phyloP scores from a whole-genome alignment of 35 echinoderm and acorn worm species.

The Diadema setosum region DNA sequence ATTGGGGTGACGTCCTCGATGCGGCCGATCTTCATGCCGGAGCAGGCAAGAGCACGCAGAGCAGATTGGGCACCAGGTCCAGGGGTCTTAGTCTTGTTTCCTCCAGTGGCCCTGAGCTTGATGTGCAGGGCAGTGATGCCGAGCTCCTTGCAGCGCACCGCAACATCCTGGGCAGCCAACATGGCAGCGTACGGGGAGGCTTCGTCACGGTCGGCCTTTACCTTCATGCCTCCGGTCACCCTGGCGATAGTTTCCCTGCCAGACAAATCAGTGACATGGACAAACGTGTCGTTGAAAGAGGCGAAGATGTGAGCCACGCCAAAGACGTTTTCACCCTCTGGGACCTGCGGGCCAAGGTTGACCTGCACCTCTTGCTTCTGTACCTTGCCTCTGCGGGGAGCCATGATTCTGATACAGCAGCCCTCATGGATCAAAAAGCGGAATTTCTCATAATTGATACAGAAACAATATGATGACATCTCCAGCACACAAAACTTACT shows the following conservation, averaged over 20 bases:
- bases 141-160: constrained; percentile 88
- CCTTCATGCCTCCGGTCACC: constrained; percentile 98
- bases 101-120: constrained; percentile 95
- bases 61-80: constrained; percentile 94
- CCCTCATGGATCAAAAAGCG: too few species aligned
- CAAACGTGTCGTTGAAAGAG: constrained; percentile 99
- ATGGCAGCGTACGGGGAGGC: constrained; percentile 98
- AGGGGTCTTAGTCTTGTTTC: constrained; percentile 99
- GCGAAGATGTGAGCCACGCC: constrained; percentile 99
- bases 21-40: constrained; percentile 93
- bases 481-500: too few species aligned
- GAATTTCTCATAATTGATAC: too few species aligned
- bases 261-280: constrained; percentile 98
- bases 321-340: constrained; percentile 98
- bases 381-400: constrained; percentile 94
- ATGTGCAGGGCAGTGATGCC: constrained; percentile 99
- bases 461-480: too few species aligned
- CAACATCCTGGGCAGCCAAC: constrained; percentile 98
- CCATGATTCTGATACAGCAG: too few species aligned
- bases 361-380: constrained; percentile 95
- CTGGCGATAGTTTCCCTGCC: constrained; percentile 97
- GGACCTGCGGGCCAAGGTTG: constrained; percentile 89
- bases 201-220: constrained; percentile 99
- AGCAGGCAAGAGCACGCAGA: constrained; percentile 80
- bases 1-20: constrained; percentile 98